Percentiles rank a stretch among this genome's conserved stretches.
Evolutionary conservation across 2,797 vertebrate genomes (phyloP).

Genomic region (Sebastes itinus): DNA sequence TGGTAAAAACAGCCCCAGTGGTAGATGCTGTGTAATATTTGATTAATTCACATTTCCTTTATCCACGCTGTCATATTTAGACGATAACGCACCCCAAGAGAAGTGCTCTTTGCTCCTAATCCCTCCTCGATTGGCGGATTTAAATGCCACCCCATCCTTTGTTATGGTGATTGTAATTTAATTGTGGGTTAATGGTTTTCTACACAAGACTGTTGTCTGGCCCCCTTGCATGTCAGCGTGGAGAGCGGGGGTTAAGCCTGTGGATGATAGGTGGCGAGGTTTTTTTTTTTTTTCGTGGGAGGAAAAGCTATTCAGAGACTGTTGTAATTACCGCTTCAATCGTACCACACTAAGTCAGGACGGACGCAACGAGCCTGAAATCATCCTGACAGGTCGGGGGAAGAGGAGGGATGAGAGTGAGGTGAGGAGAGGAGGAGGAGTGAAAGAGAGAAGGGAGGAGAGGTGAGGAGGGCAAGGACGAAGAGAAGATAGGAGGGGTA

Average conservation of each 20-base stretch:
- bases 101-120: constrained; percentile 65
- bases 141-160: constrained; percentile 71
- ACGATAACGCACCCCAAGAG: constrained; percentile 60
- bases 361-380: constrained; percentile 70
- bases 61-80: constrained; percentile 60
- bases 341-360: constrained; percentile 53
- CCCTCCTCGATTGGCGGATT: constrained; percentile 67
- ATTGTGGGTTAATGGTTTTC: constrained; percentile 76
- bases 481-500: not conserved
- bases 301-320: constrained; percentile 61
- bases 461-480: not conserved
- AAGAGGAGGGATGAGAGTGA: constrained; percentile 15
- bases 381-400: constrained; percentile 65
- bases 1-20: constrained; percentile 3
- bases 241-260: constrained; percentile 67
- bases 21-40: constrained; percentile 35
- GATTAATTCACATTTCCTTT: constrained; percentile 59
- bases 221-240: constrained; percentile 38
- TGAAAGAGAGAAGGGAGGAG: not conserved
- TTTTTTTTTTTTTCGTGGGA: constrained; percentile 39
- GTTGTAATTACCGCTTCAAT: constrained; percentile 73
- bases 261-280: constrained; percentile 61
- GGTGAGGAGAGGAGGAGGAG: not conserved
- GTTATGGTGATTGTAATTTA: constrained; percentile 72
- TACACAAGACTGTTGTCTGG: constrained; percentile 52